These are phyloP conservation scores for Pluvianellus socialis DNA, from an alignment of 2,113 vertebrate species.

Conservation along the genomic window DNA sequence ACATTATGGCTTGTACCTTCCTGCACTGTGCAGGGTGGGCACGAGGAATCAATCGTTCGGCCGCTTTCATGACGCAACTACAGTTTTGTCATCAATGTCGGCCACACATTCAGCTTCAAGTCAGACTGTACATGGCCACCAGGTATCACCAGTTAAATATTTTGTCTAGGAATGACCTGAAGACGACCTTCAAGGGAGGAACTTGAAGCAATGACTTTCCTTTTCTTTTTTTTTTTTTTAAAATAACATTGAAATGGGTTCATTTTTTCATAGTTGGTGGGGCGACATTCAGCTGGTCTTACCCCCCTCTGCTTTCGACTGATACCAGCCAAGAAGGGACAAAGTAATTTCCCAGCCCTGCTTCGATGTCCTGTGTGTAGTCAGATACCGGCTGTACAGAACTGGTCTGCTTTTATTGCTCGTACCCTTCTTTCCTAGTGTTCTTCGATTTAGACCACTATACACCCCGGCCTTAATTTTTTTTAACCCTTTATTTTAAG, in stretches of 20 bases:
- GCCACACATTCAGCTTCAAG: background rate
- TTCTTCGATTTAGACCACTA: background rate
- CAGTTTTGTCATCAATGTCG: background rate
- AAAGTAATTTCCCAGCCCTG: background rate
- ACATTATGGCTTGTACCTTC: background rate
- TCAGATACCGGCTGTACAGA: background rate
- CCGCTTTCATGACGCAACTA: background rate
- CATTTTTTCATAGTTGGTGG: background rate
- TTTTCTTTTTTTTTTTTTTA: background rate
- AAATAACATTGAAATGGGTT: background rate
- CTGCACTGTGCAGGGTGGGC: rapidly evolving
- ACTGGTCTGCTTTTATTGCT: background rate
- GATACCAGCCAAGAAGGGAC: background rate
- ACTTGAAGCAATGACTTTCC: background rate
- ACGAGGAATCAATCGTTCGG: background rate
- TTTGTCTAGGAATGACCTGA: background rate
- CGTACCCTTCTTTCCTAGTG: background rate
- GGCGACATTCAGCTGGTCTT: background rate
- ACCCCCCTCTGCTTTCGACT: background rate
- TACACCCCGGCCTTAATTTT: background rate
- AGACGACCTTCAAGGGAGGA: background rate
- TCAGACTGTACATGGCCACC: background rate
- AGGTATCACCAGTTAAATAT: background rate
- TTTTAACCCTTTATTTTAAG: background rate
- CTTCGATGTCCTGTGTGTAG: background rate